A percentile compares a stretch with the other conserved stretches of the same genome.
These are phyloP conservation scores for Lepisosteus oculatus DNA, from an alignment of 2,113 vertebrate genomes.

Conservation along the genomic window DNA sequence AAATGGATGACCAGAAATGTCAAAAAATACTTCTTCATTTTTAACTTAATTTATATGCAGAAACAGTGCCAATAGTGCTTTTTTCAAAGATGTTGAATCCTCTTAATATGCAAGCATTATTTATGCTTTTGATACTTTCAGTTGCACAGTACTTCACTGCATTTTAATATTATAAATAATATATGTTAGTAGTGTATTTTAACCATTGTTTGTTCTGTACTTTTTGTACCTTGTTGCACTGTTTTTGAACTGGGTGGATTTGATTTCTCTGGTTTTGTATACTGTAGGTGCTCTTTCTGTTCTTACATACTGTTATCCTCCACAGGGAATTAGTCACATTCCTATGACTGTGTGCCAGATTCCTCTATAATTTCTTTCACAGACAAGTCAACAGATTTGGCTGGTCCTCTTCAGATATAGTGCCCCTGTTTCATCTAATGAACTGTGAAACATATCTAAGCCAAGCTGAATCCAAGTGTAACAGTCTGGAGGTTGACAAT, in stretches of 20 bases:
- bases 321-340: slow-evolving; percentile 3
- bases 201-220: too few species aligned
- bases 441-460: background rate
- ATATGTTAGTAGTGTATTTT: too few species aligned
- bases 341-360: slow-evolving; percentile 7
- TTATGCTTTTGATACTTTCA: slow-evolving; percentile 1
- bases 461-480: background rate
- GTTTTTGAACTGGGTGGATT: background rate
- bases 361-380: background rate
- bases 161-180: too few species aligned
- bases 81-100: too few species aligned
- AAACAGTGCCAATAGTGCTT: too few species aligned
- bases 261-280: slow-evolving; percentile 12
- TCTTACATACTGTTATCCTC: slow-evolving; percentile 4
- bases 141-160: too few species aligned
- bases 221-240: background rate
- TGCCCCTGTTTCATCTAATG: background rate
- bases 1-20: too few species aligned
- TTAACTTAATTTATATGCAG: too few species aligned
- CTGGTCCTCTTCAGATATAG: background rate
- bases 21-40: too few species aligned
- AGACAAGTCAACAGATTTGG: background rate
- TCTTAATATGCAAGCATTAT: slow-evolving; percentile 1
- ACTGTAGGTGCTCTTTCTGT: slow-evolving; percentile 8
- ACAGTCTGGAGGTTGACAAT: background rate